Evolutionary conservation across 2,113 vertebrate genomes (phyloP).

Genomic region (Herpailurus yagouaroundi): DNA sequence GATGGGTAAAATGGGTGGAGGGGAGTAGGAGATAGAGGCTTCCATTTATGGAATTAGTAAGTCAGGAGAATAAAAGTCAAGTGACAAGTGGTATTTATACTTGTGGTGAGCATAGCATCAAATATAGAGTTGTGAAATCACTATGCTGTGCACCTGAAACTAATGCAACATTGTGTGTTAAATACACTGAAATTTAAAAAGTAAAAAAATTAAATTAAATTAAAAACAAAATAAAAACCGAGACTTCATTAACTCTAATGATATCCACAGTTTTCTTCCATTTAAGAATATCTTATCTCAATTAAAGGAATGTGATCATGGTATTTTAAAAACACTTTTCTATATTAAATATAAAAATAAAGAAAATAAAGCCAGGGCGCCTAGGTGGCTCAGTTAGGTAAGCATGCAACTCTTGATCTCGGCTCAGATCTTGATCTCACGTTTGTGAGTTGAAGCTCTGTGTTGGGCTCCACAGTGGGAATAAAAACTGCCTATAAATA

Average conservation of each 20-base stretch:
- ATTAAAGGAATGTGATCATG: not conserved
- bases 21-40: not conserved
- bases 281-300: not conserved
- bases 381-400: no score
- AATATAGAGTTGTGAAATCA: not conserved
- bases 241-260: not conserved
- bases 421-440: no score
- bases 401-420: no score
- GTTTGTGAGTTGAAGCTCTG: no score
- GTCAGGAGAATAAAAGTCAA: not conserved
- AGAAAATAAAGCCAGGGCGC: not conserved
- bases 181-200: not conserved
- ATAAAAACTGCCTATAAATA: no score
- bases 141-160: not conserved
- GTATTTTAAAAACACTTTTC: not conserved
- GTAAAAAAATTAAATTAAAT: not conserved
- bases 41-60: not conserved
- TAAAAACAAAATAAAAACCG: not conserved
- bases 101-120: not conserved
- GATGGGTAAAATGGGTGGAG: not conserved
- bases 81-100: not conserved
- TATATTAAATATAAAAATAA: not conserved
- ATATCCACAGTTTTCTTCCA: not conserved
- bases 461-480: no score
- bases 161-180: not conserved